phyloP scores from a whole-genome alignment of 2,888 invertebrate genomes.

The Empis stercorea region DNA sequence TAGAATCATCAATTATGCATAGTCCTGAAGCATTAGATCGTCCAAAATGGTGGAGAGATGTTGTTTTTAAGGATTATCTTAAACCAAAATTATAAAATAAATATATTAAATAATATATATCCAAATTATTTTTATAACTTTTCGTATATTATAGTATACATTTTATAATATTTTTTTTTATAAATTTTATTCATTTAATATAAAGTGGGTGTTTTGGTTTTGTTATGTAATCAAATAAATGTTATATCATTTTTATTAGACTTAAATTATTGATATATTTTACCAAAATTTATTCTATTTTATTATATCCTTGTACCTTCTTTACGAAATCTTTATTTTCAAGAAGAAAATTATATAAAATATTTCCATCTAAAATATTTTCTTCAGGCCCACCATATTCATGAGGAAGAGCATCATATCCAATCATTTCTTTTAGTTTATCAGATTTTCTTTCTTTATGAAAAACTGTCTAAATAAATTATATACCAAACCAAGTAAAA shows the following conservation, averaged over 20 bases:
- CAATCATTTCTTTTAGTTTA: slow-evolving; percentile 27
- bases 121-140: no score
- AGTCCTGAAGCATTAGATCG: slow-evolving; percentile 51
- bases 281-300: no score
- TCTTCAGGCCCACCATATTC: slow-evolving; percentile 28
- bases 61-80: slow-evolving; percentile 38
- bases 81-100: slow-evolving; percentile 25
- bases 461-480: slow-evolving; percentile 22
- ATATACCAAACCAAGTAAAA: slow-evolving; percentile 3
- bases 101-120: no score
- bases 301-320: slow-evolving; percentile 23
- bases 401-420: slow-evolving; percentile 25
- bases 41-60: slow-evolving; percentile 67
- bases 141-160: no score
- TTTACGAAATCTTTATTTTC: slow-evolving; percentile 22
- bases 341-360: slow-evolving; percentile 24
- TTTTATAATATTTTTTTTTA: no score
- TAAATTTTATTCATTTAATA: no score
- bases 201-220: neutral
- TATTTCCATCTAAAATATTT: slow-evolving; percentile 24
- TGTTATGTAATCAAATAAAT: neutral
- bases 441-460: slow-evolving; percentile 27
- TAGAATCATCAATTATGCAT: slow-evolving; percentile 50
- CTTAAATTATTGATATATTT: no score
- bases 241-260: no score